Evolutionary conservation across 37 sponge, comb jelly and placozoan species (phyloP), one percentile per base, ranked within the genome.

Genomic region (Axinella damicornis): DNA sequence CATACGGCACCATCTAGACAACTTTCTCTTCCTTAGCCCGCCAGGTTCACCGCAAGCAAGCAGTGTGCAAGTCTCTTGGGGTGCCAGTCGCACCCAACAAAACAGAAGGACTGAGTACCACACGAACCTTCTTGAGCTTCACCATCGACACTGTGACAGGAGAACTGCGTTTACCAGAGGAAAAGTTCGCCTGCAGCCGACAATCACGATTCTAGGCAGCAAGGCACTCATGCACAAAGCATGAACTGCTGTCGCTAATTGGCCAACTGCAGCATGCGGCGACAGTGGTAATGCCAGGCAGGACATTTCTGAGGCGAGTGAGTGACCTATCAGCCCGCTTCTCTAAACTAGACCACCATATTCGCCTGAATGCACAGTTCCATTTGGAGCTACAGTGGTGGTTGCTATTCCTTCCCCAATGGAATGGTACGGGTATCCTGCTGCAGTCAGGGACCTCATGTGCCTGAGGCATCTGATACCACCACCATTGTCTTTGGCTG

Each of bases 331-430:
- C 40, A 25, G 25, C 39, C 9, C 25, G 37, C 15, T 35, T 71
- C 37, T 15, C 13, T 21, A 34, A 66, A 21, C 36, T 32, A 25
- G 67, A 84, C 74, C 85, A 74, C 57, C 69, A 65, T 38, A 64
- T 75, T 20, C 5, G 67, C 34, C 85, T 84, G n/a, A 74, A 76
- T 54, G 24, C 22, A 21, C 65, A 74, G 57, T 84, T 84, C 59
- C 53, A 67, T 25, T 74, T 76, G 28, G 85, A 84, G 69, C 53
- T 84, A 27, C 35, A 11, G 2, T 74, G 85, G 85, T 84, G 85
- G 85, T n/a, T 22, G 38, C 20, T 37, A 17, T 84, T 84, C 62
- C 53, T 62, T n/a, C 67, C 55, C 2, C 9, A 65, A 30, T 84
- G 85, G 76, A 84, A 84, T 75, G 88, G 88, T 22, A n/a, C 31